A percentile compares a stretch with the other conserved stretches of the same genome.
These are phyloP conservation scores for Scaptomyza reducta DNA, from an alignment of 2,888 invertebrate genomes.

Conservation along the genomic window DNA sequence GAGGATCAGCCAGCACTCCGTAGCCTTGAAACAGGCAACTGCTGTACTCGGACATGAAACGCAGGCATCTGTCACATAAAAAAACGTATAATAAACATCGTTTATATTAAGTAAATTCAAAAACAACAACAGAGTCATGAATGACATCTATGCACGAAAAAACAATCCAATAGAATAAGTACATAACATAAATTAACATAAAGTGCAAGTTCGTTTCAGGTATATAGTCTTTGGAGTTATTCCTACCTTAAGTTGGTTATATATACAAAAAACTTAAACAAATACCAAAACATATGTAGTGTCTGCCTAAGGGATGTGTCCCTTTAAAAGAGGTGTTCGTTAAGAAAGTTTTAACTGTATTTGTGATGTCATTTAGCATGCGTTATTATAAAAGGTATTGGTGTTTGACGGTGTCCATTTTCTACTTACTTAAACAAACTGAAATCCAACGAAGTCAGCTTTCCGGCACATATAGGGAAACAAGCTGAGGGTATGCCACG, in stretches of 20 bases:
- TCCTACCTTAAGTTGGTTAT: too few species aligned
- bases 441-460: slow-evolving; percentile 91
- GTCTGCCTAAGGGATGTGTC: too few species aligned
- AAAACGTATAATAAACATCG: background rate
- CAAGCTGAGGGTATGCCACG: slow-evolving; percentile 91
- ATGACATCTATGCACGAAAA: background rate
- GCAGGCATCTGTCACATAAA: slow-evolving; percentile 87
- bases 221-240: too few species aligned
- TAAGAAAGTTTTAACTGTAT: too few species aligned
- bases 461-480: slow-evolving; percentile 91
- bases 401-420: background rate
- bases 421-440: slow-evolving; percentile 91
- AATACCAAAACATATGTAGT: too few species aligned
- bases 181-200: too few species aligned
- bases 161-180: too few species aligned
- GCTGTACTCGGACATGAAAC: slow-evolving; percentile 92
- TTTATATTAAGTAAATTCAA: background rate
- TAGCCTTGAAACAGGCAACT: slow-evolving; percentile 94
- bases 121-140: background rate
- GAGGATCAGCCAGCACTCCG: slow-evolving; percentile 91
- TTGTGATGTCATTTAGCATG: too few species aligned
- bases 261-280: too few species aligned
- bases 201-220: too few species aligned
- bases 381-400: background rate
- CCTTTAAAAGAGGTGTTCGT: too few species aligned